Conservation (phyloP, 2,888 invertebrate genomes). For the Drosophila subsilvestris region DNA sequence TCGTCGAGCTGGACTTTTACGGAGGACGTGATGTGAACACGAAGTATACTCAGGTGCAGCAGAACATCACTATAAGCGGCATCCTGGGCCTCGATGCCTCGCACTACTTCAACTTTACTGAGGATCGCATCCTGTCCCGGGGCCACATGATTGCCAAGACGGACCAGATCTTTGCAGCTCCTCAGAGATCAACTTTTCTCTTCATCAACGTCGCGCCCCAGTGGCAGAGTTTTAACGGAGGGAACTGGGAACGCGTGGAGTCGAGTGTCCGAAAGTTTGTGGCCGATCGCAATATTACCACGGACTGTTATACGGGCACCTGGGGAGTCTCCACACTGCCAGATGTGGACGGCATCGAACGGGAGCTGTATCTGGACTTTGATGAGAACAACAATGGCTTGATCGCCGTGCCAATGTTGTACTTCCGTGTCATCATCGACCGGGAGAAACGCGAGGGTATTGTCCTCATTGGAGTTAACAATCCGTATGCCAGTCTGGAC, state of each 20-base stretch:
- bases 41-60: constrained; percentile 81
- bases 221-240: constrained; percentile 86
- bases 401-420: constrained; percentile 85
- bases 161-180: constrained; percentile 85
- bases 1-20: constrained; percentile 81
- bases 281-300: constrained; percentile 72
- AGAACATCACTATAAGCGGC: constrained; percentile 80
- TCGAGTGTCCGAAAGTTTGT: constrained; percentile 84
- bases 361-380: constrained; percentile 81
- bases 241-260: constrained; percentile 86
- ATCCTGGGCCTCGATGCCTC: constrained; percentile 81
- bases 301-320: constrained; percentile 86
- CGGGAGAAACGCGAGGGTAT: constrained; percentile 83
- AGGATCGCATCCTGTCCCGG: constrained; percentile 81
- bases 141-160: constrained; percentile 85
- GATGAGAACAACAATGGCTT: constrained; percentile 80
- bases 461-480: constrained; percentile 85
- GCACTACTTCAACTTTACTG: constrained; percentile 67
- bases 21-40: constrained; percentile 75
- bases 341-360: constrained; percentile 82
- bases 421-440: constrained; percentile 86
- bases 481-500: constrained; percentile 77
- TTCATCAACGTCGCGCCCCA: constrained; percentile 86
- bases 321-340: constrained; percentile 85
- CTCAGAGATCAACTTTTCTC: constrained; percentile 85